phyloP scores from a whole-genome alignment of 1,140 invertebrate species.

The Coptotermes formosanus region DNA sequence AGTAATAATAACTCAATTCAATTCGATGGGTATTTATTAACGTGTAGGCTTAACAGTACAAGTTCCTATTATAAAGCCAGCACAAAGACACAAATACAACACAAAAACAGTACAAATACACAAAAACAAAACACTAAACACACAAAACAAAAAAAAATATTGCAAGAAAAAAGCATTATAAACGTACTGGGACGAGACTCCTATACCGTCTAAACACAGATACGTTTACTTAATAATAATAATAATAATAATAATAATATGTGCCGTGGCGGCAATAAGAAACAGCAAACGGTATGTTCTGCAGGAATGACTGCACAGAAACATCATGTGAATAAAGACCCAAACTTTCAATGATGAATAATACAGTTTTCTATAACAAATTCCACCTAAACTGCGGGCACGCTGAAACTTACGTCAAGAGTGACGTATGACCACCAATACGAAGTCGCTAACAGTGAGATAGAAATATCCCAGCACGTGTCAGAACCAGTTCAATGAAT shows the following conservation, averaged over 20 bases:
- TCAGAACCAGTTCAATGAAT: constrained; percentile 5
- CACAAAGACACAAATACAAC: too few species aligned
- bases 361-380: not conserved
- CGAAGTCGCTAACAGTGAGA: not conserved
- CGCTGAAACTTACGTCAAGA: constrained; percentile 5
- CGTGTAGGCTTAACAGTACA: too few species aligned
- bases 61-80: too few species aligned
- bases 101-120: too few species aligned
- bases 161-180: too few species aligned
- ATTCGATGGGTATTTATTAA: too few species aligned
- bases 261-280: not conserved
- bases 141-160: too few species aligned
- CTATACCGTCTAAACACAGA: too few species aligned
- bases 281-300: not conserved
- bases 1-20: too few species aligned
- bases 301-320: not conserved
- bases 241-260: not conserved
- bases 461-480: not conserved
- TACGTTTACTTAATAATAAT: too few species aligned
- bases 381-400: not conserved
- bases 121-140: too few species aligned
- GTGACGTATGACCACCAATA: not conserved
- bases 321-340: not conserved
- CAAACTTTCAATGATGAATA: not conserved
- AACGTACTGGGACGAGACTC: too few species aligned